Evolutionary conservation across 2,113 vertebrate genomes (phyloP).

Genomic region (Myiopsitta monachus): DNA sequence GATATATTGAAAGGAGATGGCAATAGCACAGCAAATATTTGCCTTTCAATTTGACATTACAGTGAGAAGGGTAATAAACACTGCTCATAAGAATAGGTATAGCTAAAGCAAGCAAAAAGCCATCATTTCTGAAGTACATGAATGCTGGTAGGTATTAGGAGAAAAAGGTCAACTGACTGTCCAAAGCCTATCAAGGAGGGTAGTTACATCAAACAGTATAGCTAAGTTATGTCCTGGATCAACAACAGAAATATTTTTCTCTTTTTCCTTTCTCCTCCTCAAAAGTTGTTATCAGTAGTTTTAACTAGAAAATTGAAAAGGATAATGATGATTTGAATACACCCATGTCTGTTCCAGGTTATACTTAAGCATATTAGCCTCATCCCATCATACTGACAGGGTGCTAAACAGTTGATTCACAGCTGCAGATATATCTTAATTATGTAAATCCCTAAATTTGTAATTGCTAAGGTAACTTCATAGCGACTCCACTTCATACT

Average conservation of each 20-base stretch:
- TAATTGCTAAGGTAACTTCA: neutral
- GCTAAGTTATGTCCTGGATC: neutral
- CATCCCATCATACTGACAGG: neutral
- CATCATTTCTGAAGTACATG: neutral
- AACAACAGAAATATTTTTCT: neutral
- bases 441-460: neutral
- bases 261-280: neutral
- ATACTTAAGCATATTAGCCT: neutral
- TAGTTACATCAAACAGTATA: slow-evolving; percentile 1
- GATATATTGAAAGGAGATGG: slow-evolving; percentile 18
- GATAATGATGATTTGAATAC: neutral
- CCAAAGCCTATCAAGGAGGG: slow-evolving; percentile 1
- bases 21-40: slow-evolving; percentile 31
- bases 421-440: neutral
- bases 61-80: slow-evolving; percentile 24
- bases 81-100: slow-evolving; percentile 1
- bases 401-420: neutral
- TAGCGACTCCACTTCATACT: neutral
- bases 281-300: neutral
- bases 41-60: slow-evolving; percentile 43
- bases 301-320: neutral
- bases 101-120: slow-evolving; percentile 38
- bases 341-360: neutral
- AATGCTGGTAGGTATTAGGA: slow-evolving; percentile 33
- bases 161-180: slow-evolving; percentile 45